phyloP scores from a whole-genome alignment of 2,113 vertebrate species.

The Onychostruthus taczanowskii region DNA sequence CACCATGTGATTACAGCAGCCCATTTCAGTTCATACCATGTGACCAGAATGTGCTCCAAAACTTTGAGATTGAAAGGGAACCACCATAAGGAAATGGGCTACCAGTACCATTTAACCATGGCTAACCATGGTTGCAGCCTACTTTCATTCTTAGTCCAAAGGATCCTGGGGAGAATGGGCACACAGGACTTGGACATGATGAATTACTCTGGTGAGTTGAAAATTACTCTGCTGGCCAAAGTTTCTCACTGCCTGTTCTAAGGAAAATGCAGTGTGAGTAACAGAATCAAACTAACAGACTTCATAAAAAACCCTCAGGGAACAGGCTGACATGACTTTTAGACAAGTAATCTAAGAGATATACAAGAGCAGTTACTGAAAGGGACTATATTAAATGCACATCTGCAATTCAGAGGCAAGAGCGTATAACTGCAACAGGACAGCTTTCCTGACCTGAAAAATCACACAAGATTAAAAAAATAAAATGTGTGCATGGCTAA shows the following conservation, averaged over 20 bases:
- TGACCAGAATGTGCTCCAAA: background rate
- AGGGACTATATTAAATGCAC: background rate
- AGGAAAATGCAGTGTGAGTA: background rate
- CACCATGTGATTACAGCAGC: background rate
- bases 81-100: background rate
- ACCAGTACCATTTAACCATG: background rate
- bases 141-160: background rate
- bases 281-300: background rate
- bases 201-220: background rate
- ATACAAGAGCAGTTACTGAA: background rate
- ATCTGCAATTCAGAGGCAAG: background rate
- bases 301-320: background rate
- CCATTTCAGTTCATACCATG: background rate
- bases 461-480: background rate
- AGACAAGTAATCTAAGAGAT: background rate
- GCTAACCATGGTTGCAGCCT: background rate
- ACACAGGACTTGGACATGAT: background rate
- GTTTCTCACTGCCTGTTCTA: background rate
- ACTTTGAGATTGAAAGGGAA: background rate
- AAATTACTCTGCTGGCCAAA: background rate
- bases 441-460: background rate
- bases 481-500: background rate
- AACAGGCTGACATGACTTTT: background rate
- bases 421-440: background rate
- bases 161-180: background rate